Base-by-base conservation (phyloP, 2,797 vertebrate genomes). In the Arremon aurantiirostris region DNA sequence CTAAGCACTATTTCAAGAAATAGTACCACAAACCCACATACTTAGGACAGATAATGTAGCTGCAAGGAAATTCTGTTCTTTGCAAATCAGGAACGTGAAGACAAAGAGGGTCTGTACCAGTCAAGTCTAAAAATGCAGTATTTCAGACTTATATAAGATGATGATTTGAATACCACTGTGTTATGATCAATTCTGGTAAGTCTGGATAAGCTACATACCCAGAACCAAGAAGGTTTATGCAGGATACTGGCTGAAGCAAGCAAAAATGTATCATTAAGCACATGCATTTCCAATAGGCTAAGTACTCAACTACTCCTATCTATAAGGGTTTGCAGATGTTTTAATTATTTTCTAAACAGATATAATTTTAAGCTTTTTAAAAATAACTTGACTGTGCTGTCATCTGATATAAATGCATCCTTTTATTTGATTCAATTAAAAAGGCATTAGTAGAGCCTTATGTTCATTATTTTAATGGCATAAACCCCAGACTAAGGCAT, bases 371-470 rank as follows among this genome's bases (percentile, higher is more conserved):
- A 81, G 46, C 27, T 55, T 87, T 90, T 88, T 1, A 68, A 63
- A 89, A 89, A 46, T 18, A 65, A 30, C 44, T 66, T 82, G 44
- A 59, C 71, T 50, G 28, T 73, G 32, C 64, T 80, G 87, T 37
- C 27, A 89, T 78, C 53, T 57, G 71, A 82, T 56, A 80, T 6
- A 82, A 83, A 85, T 21, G 21, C 39, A 47, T 81, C 46, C 10
- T 75, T 91, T 89, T 56, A 81, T 78, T 72, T 81, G 66, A 88
- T 65, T 83, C 72, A 82, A 78, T 83, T 82, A 55, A 90, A 83
- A 87, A 90, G 21, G 30, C 49, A 78, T 75, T 75, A 88, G n/a
- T n/a, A 50, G 35, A 91, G 59, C 28, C 65, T 79, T 82, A 82
- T 2, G 22, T 66, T 90, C 66, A 84, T 86, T 69, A 88, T 49